A percentile compares a stretch with the other conserved stretches of the same genome.
These are phyloP conservation scores for Hypsopygia costalis DNA, from an alignment of 2,888 invertebrate genomes.

Conservation along the genomic window DNA sequence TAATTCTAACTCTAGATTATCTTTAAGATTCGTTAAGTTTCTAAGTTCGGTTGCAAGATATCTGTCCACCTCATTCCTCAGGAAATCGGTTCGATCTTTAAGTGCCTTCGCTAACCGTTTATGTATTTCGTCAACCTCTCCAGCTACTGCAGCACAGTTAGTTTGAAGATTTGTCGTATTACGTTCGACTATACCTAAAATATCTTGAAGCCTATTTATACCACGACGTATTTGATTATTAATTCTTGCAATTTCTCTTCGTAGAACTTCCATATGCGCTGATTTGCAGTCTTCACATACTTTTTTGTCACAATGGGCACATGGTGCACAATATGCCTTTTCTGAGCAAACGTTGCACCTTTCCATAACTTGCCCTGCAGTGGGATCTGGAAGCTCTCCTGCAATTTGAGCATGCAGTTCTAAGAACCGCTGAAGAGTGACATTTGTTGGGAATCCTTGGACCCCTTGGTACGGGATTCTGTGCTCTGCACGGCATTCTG, in stretches of 20 bases:
- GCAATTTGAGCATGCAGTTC: slow-evolving; percentile 96
- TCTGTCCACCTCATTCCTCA: slow-evolving; percentile 94
- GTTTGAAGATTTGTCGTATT: slow-evolving; percentile 93
- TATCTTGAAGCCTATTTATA: slow-evolving; percentile 93
- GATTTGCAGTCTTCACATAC: slow-evolving; percentile 98
- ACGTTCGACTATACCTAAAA: slow-evolving; percentile 90
- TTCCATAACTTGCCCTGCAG: slow-evolving; percentile 95
- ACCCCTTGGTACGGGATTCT: slow-evolving; percentile 97
- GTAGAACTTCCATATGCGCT: slow-evolving; percentile 96
- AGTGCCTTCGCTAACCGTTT: slow-evolving; percentile 92
- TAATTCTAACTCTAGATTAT: slow-evolving; percentile 96
- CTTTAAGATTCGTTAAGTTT: slow-evolving; percentile 92
- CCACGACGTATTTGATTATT: slow-evolving; percentile 94
- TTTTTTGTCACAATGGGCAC: slow-evolving; percentile 98
- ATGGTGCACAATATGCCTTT: slow-evolving; percentile 92
- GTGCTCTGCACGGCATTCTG: slow-evolving; percentile 98
- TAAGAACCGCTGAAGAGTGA: slow-evolving; percentile 95
- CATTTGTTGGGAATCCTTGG: slow-evolving; percentile 97
- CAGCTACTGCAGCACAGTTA: slow-evolving; percentile 93
- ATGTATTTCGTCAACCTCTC: slow-evolving; percentile 96
- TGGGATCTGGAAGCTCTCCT: slow-evolving; percentile 94
- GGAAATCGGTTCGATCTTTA: slow-evolving; percentile 93
- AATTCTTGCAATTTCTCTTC: slow-evolving; percentile 93
- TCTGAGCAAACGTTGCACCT: slow-evolving; percentile 96
- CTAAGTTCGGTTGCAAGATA: slow-evolving; percentile 94